Percentiles rank a stretch among this genome's conserved stretches.
These are phyloP conservation scores for Galago senegalensis DNA, from an alignment of 2,797 vertebrate genomes.

Conservation along the genomic window DNA sequence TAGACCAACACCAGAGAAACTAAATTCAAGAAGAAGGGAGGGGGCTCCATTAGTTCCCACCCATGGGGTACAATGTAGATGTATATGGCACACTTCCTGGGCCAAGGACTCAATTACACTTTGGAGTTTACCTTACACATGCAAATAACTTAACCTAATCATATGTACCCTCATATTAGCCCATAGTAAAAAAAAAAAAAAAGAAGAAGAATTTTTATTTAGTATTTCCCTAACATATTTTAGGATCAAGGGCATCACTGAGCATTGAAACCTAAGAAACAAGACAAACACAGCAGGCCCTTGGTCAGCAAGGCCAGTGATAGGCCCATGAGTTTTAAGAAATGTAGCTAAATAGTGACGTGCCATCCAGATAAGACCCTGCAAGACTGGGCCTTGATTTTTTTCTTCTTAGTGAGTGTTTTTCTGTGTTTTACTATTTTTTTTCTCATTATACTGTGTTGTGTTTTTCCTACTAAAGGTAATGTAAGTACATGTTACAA, in stretches of 20 bases:
- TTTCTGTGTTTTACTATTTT: constrained; percentile 11
- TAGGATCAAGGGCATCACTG: neutral
- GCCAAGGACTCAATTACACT: no score
- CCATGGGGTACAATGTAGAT: no score
- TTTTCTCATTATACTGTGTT: constrained; percentile 34
- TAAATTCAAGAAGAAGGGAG: no score
- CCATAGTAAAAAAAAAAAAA: neutral
- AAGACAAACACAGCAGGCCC: neutral
- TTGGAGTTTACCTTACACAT: no score
- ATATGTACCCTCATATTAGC: no score
- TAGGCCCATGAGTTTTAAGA: neutral
- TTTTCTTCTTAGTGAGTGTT: neutral
- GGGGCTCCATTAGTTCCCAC: no score
- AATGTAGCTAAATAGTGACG: neutral
- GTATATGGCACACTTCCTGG: no score
- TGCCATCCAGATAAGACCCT: neutral
- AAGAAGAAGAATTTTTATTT: constrained; percentile 18
- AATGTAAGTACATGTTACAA: constrained; percentile 26
- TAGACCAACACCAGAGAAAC: no score
- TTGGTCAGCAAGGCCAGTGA: neutral
- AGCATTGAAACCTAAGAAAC: neutral
- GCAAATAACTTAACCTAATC: no score
- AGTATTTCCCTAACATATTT: neutral
- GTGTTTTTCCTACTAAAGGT: neutral
- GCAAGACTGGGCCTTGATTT: neutral